Evolutionary conservation across 2,888 invertebrate genomes (phyloP).

Genomic region (Amiota minor): DNA sequence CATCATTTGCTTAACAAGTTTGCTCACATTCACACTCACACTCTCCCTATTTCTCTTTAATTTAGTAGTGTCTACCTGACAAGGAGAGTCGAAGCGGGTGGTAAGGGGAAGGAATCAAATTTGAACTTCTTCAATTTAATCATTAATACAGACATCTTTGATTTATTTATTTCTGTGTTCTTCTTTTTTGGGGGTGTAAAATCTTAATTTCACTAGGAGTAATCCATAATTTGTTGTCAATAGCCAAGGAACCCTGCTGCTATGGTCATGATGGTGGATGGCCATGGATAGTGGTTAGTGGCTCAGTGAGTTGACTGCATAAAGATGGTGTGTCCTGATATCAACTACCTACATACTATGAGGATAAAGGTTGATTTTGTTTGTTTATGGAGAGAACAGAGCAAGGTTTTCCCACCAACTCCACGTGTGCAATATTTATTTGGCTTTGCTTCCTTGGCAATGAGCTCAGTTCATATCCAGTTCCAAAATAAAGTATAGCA

Average conservation of each 20-base stretch:
- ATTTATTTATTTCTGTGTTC: too few species aligned
- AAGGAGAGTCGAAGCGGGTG: not conserved
- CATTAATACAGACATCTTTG: not conserved
- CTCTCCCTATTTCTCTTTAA: not conserved
- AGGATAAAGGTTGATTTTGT: not conserved
- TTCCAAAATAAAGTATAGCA: not conserved
- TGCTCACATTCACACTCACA: not conserved
- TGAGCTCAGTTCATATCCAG: not conserved
- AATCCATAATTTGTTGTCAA: constrained; percentile 33
- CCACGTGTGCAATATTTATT: not conserved
- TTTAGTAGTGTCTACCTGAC: too few species aligned
- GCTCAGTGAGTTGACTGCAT: not conserved
- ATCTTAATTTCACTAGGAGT: constrained; percentile 19
- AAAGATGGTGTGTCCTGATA: constrained; percentile 11
- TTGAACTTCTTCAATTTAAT: not conserved
- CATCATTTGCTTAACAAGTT: constrained; percentile 20
- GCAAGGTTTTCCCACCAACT: not conserved
- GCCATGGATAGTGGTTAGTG: too few species aligned
- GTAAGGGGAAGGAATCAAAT: not conserved
- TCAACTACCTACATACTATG: constrained; percentile 3
- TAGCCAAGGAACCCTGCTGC: constrained; percentile 3
- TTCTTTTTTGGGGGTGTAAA: not conserved
- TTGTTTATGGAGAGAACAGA: not conserved
- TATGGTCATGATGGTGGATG: not conserved
- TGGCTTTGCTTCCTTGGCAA: constrained; percentile 4